Conservation (phyloP, 1,140 invertebrate genomes). For the Drosophila seguyi region DNA sequence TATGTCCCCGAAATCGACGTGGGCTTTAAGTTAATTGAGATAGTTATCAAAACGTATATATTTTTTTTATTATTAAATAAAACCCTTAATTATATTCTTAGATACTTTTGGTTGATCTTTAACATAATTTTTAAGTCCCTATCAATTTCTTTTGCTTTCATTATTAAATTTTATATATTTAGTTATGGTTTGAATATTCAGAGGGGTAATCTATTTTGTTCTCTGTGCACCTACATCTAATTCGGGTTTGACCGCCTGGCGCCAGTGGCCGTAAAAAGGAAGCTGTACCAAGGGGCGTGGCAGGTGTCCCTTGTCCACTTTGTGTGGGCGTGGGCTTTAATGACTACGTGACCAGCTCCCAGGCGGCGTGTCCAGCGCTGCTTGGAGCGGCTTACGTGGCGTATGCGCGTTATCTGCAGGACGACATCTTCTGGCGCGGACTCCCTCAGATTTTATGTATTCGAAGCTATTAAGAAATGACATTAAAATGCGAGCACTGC, state of each 20-base stretch:
- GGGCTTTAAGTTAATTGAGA: background rate
- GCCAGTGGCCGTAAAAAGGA: conserved; percentile 66
- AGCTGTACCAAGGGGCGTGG: conserved; percentile 33
- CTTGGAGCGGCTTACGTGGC: conserved; percentile 67
- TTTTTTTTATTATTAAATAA: background rate
- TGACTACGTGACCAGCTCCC: conserved; percentile 61
- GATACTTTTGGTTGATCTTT: background rate
- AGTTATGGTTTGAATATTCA: background rate
- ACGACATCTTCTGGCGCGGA: conserved; percentile 57
- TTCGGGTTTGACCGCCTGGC: conserved; percentile 53
- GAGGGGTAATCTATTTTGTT: conserved; percentile 1
- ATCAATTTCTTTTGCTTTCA: background rate
- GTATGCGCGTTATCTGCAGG: conserved; percentile 74
- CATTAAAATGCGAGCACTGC: conserved; percentile 68
- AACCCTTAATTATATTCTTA: background rate
- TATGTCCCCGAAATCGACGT: background rate
- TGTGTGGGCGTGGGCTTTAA: conserved; percentile 59
- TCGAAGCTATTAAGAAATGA: conserved; percentile 82
- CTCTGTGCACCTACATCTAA: conserved; percentile 70
- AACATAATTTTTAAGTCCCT: background rate
- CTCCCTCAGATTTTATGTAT: conserved; percentile 69
- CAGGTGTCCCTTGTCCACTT: conserved; percentile 46
- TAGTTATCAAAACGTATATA: background rate
- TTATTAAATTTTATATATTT: background rate
- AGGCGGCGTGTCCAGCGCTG: conserved; percentile 62